Percentiles rank a stretch among this genome's conserved stretches.
phyloP scores from a whole-genome alignment of 2,888 invertebrate species.

The Coronaproctus castanopsis region DNA sequence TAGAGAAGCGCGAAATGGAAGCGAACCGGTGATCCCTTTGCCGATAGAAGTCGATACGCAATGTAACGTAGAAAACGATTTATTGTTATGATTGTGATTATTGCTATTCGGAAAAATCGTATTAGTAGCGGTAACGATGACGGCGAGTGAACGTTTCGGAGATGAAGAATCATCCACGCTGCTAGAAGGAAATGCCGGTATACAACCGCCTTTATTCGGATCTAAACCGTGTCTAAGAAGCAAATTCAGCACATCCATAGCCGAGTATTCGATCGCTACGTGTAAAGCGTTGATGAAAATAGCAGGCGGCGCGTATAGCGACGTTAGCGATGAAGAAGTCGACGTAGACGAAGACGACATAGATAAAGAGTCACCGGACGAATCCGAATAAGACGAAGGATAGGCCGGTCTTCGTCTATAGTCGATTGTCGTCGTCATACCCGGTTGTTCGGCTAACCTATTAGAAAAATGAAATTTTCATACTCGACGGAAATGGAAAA shows the following conservation, averaged over 20 bases:
- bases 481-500: no score
- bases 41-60: background rate
- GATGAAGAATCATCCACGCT: background rate
- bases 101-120: no score
- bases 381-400: constrained; percentile 9
- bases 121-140: background rate
- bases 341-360: constrained; percentile 17
- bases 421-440: background rate
- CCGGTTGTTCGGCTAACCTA: no score
- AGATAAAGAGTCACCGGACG: constrained; percentile 6
- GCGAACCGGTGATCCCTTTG: background rate
- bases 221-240: constrained; percentile 35
- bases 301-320: constrained; percentile 22
- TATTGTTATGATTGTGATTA: no score
- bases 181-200: background rate
- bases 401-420: constrained; percentile 13
- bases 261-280: constrained; percentile 35
- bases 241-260: constrained; percentile 32
- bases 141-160: no score
- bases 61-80: no score
- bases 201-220: constrained; percentile 32
- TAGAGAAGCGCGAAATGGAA: background rate
- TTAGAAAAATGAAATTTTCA: no score
- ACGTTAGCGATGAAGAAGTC: constrained; percentile 3
- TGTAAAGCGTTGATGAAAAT: constrained; percentile 35